These are phyloP conservation scores for Oplegnathus fasciatus DNA, from an alignment of 2,113 vertebrate genomes.

Conservation along the genomic window DNA sequence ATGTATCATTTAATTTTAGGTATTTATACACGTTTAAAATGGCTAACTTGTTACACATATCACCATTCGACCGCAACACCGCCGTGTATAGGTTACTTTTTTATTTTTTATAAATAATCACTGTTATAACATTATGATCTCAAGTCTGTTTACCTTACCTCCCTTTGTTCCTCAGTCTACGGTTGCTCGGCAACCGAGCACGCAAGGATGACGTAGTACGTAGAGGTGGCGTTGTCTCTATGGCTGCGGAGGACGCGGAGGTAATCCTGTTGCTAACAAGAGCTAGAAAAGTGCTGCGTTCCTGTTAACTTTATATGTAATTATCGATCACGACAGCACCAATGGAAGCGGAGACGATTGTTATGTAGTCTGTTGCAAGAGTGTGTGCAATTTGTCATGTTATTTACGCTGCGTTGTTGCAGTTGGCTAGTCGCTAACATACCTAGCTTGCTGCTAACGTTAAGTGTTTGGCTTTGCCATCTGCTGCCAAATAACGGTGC, in stretches of 20 bases:
- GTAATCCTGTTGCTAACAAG: constrained; percentile 53
- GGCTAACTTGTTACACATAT: background rate
- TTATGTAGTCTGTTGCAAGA: background rate
- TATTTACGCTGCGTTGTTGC: background rate
- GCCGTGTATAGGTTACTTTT: accelerated
- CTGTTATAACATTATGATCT: background rate
- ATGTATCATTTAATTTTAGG: background rate
- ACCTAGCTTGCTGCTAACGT: constrained; percentile 49
- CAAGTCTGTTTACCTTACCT: constrained; percentile 15
- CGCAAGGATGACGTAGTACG: constrained; percentile 60
- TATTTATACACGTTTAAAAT: background rate
- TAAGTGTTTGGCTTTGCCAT: background rate
- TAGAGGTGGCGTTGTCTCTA: constrained; percentile 75
- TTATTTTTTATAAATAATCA: background rate
- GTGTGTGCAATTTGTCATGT: background rate
- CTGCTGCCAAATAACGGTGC: background rate
- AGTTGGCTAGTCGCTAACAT: constrained; percentile 17
- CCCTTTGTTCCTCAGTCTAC: background rate
- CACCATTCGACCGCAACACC: background rate
- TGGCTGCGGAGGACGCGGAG: constrained; percentile 83
- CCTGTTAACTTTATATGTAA: background rate
- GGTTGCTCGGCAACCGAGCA: constrained; percentile 66
- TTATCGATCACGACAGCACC: accelerated
- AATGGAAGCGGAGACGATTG: accelerated
- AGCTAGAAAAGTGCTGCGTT: constrained; percentile 4